Base-by-base conservation (phyloP, 2,797 vertebrate species). In the Leptodactylus fallax region DNA sequence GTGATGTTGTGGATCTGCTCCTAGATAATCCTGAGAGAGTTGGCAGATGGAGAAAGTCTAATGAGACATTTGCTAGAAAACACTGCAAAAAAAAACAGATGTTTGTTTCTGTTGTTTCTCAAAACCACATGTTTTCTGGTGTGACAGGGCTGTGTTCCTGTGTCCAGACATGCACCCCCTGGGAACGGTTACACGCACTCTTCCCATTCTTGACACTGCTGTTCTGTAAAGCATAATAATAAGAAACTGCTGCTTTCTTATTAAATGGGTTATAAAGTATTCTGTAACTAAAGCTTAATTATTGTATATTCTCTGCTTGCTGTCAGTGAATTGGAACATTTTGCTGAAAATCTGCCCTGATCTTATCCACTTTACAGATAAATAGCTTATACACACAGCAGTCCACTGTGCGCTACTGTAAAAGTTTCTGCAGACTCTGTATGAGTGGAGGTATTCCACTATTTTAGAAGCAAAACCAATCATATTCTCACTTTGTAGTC, bases 31-130 rank as follows among this genome's bases (percentile, higher is more conserved):
- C 14, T 17, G 13, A 9, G 36, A 47, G 16, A 45, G 0, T 36
- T 4, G 16, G 67, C 27, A 36, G 60, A 61, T 61, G 19, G 21
- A 21, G 60, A 61, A 61, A 61, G 19, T 61, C 7, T 61, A 21
- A 1, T 21, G 19, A 61, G 60, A 61, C 21, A 9, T 1, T 16
- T n/a, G 2, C 13, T 21, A 7, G 12, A 23, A 27, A 12, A n/a
- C 49, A n/a, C 16, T 21, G 19, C 21, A 7, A 55, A 53, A 7
- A 55, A 53, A 17, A 78, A 16, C 76, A 78, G 79, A 80, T n/a
- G 58, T 63, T 3, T 10, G 61, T 81, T n/a, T 67, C 60, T 81
- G 25, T 12, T 79, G 78, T 60, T 79, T 58, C n/a, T 79, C 55
- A 8, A 10, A 49, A 67, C 21, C 47, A 49, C 17, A 81, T 21